These are phyloP conservation scores for Acleris laterana DNA, from an alignment of 2,888 invertebrate species.

Conservation along the genomic window DNA sequence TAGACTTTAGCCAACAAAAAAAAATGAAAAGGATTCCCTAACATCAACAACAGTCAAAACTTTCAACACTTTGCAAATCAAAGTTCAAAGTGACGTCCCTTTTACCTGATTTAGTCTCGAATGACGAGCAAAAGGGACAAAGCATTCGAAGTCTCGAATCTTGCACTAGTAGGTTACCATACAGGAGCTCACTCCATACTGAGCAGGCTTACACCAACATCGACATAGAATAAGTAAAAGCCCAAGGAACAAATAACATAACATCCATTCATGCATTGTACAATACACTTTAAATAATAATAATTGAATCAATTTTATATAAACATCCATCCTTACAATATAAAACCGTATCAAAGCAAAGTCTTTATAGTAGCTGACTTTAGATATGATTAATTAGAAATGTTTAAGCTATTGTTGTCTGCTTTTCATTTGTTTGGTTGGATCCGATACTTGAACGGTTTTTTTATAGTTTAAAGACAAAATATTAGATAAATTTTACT, in stretches of 20 bases:
- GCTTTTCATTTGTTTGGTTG: conserved; percentile 13
- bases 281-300: conserved; percentile 77
- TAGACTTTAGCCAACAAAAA: too few relatives aligned
- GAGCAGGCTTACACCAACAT: conserved; percentile 47
- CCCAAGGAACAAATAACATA: conserved; percentile 73
- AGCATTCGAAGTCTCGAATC: too few relatives aligned
- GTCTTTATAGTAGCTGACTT: not conserved
- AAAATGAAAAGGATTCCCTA: too few relatives aligned
- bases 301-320: conserved; percentile 77
- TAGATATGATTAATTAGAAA: conserved; percentile 31
- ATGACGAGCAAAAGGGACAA: too few relatives aligned
- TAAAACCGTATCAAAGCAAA: not conserved
- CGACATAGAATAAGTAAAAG: conserved; percentile 71
- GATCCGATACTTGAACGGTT: conserved; percentile 18
- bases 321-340: conserved; percentile 19
- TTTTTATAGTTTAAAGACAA: conserved; percentile 12
- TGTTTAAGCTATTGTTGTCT: conserved; percentile 16
- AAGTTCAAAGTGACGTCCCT: too few relatives aligned
- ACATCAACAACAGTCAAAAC: too few relatives aligned
- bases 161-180: not conserved
- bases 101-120: too few relatives aligned
- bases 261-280: conserved; percentile 79
- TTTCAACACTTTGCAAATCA: too few relatives aligned
- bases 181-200: conserved; percentile 52
- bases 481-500: too few relatives aligned